phyloP scores from a whole-genome alignment of 2,888 invertebrate species.

The Chloroclystis v-ata region DNA sequence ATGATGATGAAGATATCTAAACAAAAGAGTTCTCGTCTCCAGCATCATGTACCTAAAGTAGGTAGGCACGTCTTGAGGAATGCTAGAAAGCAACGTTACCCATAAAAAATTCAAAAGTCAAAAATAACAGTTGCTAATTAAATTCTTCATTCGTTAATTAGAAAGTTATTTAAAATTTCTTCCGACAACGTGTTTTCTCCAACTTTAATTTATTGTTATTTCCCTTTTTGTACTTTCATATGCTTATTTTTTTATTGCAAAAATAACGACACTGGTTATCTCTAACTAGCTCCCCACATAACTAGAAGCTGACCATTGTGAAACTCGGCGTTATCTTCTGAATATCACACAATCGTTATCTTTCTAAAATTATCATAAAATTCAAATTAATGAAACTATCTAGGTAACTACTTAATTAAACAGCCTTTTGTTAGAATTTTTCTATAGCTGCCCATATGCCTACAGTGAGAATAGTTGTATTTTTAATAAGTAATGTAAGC shows the following conservation, averaged over 20 bases:
- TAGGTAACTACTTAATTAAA: conserved; percentile 39
- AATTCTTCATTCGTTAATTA: conserved; percentile 7
- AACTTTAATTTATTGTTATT: conserved; percentile 19
- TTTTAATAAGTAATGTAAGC: conserved; percentile 48
- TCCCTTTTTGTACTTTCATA: conserved; percentile 17
- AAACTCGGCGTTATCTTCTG: conserved; percentile 33
- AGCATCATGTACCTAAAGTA: background rate
- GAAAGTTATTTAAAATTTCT: conserved; percentile 10
- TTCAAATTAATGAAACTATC: conserved; percentile 39
- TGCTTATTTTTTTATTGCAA: conserved; percentile 26
- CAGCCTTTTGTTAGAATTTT: conserved; percentile 33
- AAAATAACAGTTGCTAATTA: conserved; percentile 1
- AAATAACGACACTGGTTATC: conserved; percentile 22
- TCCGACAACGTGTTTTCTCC: conserved; percentile 16
- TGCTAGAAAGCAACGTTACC: background rate
- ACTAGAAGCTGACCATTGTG: conserved; percentile 35
- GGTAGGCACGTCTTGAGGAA: background rate
- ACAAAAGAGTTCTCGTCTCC: too few species aligned
- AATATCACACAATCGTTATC: conserved; percentile 34
- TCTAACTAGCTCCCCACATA: conserved; percentile 26
- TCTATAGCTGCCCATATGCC: conserved; percentile 32
- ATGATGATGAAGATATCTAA: too few species aligned
- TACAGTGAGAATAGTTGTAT: conserved; percentile 42
- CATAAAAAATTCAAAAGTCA: background rate
- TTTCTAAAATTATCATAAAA: conserved; percentile 38